A percentile compares a stretch with the other conserved stretches of the same genome.
Evolutionary conservation across 2,113 vertebrate genomes (phyloP).

Genomic region (Panthera uncia): DNA sequence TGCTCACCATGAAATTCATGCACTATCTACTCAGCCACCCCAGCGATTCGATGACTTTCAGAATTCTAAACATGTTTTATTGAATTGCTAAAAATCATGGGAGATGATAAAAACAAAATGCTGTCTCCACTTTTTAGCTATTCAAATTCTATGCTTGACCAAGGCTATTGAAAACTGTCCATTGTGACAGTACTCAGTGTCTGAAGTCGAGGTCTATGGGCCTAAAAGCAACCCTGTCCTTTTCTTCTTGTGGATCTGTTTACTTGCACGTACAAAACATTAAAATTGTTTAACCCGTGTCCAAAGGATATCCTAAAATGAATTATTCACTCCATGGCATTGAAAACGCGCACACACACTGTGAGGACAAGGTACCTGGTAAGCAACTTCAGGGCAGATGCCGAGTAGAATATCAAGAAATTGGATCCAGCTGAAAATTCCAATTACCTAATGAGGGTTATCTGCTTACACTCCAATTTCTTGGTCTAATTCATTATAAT

Average conservation of each 20-base stretch:
- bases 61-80: neutral
- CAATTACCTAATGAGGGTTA: constrained; percentile 72
- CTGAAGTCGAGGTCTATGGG: neutral
- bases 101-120: neutral
- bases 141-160: neutral
- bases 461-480: constrained; percentile 61
- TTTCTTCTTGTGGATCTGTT: neutral
- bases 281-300: constrained; percentile 66
- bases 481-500: constrained; percentile 49
- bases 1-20: neutral
- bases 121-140: neutral
- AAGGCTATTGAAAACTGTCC: neutral
- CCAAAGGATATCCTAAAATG: constrained; percentile 65
- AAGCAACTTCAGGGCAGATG: constrained; percentile 61
- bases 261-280: constrained; percentile 26
- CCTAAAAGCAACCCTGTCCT: neutral
- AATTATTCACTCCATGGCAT: constrained; percentile 72
- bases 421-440: constrained; percentile 71
- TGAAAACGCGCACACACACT: constrained; percentile 52
- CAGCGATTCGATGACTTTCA: neutral
- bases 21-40: neutral
- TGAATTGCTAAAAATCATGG: neutral
- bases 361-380: constrained; percentile 67
- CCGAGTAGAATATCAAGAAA: constrained; percentile 76
- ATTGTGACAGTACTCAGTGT: neutral